Percentiles rank a stretch among this genome's conserved stretches.
These are phyloP conservation scores for Sebastes kiyomatsui DNA, from an alignment of 2,797 vertebrate species.

Conservation along the genomic window DNA sequence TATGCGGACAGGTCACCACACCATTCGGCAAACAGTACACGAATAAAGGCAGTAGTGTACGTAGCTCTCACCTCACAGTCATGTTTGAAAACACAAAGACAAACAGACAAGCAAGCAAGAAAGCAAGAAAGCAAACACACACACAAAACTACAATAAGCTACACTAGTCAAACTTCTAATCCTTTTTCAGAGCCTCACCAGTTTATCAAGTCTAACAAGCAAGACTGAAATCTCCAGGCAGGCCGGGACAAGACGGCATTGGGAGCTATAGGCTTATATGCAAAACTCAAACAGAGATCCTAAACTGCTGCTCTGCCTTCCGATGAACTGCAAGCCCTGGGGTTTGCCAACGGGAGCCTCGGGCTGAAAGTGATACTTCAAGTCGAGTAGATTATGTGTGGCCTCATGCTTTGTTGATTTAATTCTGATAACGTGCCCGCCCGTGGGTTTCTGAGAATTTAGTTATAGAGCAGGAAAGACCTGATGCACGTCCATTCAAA, in stretches of 20 bases:
- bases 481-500: conserved; percentile 9
- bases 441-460: conserved; percentile 48
- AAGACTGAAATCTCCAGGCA: conserved; percentile 52
- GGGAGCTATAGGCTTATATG: conserved; percentile 13
- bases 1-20: conserved; percentile 43
- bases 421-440: conserved; percentile 27
- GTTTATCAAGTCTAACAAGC: conserved; percentile 38
- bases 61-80: not conserved
- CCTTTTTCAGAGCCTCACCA: conserved; percentile 19
- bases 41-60: conserved; percentile 37
- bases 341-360: conserved; percentile 43
- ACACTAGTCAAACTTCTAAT: conserved; percentile 25
- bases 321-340: conserved; percentile 18
- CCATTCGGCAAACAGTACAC: conserved; percentile 51
- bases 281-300: conserved; percentile 38
- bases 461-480: not conserved
- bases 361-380: conserved; percentile 33
- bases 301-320: conserved; percentile 27
- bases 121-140: not conserved
- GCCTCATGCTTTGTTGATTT: conserved; percentile 44
- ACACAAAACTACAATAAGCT: conserved; percentile 13
- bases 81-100: conserved; percentile 32
- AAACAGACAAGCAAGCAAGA: conserved; percentile 9
- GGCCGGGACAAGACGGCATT: conserved; percentile 48
- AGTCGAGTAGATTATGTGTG: conserved; percentile 16